phyloP scores from a whole-genome alignment of 2,113 vertebrate genomes.

The Pristiophorus japonicus region DNA sequence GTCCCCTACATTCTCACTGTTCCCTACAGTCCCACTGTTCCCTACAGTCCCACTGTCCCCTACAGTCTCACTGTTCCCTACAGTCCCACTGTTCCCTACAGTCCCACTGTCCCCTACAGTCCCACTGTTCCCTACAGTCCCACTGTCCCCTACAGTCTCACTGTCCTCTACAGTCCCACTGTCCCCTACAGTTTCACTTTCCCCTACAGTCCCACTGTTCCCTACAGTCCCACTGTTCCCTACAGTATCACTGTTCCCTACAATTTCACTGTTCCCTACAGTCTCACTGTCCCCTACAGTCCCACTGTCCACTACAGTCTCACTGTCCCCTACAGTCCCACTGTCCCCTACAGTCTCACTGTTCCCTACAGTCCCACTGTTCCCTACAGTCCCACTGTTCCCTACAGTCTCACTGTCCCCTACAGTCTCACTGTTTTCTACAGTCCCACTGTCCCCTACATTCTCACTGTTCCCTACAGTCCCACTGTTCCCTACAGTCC shows the following conservation, averaged over 20 bases:
- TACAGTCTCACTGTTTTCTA: neutral
- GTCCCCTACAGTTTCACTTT: no score
- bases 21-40: neutral
- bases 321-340: neutral
- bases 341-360: neutral
- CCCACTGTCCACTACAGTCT: no score
- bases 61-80: neutral
- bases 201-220: no score
- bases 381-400: neutral
- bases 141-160: neutral
- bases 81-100: neutral
- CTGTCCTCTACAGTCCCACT: neutral
- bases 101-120: neutral
- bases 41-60: neutral
- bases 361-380: neutral
- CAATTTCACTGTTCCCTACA: neutral
- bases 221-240: neutral
- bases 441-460: neutral
- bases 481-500: neutral
- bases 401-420: neutral
- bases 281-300: neutral
- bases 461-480: neutral
- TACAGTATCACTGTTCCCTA: neutral
- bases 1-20: no score
- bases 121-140: neutral